Evolutionary conservation across 2,113 vertebrate species (phyloP).

Genomic region (Apodemus speciosus): DNA sequence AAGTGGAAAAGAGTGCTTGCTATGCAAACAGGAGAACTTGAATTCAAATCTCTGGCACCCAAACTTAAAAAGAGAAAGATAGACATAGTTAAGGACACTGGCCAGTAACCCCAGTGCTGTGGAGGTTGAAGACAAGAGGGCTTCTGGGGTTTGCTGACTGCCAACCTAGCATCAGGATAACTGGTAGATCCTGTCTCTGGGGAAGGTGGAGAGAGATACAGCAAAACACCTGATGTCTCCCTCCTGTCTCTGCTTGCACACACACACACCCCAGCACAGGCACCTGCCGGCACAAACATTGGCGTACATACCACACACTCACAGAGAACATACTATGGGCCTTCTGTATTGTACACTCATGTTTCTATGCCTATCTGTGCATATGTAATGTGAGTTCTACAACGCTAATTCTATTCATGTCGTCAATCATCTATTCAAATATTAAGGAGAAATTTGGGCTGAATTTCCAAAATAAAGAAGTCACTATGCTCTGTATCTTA

Average conservation of each 20-base stretch:
- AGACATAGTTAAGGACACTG: background rate
- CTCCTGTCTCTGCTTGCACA: background rate
- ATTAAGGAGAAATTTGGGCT: constrained; percentile 33
- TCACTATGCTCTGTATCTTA: background rate
- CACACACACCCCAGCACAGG: background rate
- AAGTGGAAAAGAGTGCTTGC: background rate
- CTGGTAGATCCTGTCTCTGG: background rate
- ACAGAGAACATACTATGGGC: background rate
- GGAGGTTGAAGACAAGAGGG: background rate
- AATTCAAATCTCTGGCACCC: background rate
- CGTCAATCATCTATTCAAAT: constrained; percentile 20
- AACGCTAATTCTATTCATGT: background rate
- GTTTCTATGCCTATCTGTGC: background rate
- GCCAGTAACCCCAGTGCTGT: background rate
- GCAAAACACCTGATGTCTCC: background rate
- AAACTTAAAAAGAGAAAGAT: background rate
- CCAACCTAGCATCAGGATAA: background rate
- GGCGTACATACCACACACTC: no score
- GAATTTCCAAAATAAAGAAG: constrained; percentile 21
- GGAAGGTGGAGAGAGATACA: background rate
- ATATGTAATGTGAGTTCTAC: background rate
- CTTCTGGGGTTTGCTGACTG: background rate
- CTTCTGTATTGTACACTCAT: background rate
- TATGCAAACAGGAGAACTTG: background rate
- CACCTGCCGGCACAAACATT: background rate